Conservation (phyloP, 2,113 vertebrate species). For the Cololabis saira region DNA sequence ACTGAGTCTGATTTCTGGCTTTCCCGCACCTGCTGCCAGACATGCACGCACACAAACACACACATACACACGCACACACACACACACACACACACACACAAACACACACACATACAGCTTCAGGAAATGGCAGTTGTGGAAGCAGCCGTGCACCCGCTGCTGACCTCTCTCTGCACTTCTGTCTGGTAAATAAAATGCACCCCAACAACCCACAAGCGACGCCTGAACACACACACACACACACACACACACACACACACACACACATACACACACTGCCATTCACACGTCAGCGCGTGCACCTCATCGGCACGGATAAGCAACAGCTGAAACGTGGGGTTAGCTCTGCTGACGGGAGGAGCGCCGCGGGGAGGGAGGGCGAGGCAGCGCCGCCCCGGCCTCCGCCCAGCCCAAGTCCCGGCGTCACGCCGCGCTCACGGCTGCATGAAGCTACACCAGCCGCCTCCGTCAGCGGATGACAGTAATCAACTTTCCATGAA, state of each 20-base stretch:
- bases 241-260: slow-evolving; percentile 18
- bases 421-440: no score
- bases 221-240: slow-evolving; percentile 40
- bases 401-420: neutral
- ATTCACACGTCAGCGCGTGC: slow-evolving; percentile 36
- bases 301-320: slow-evolving; percentile 54
- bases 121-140: slow-evolving; percentile 44
- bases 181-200: slow-evolving; percentile 68
- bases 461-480: no score
- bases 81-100: neutral
- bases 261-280: no score
- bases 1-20: slow-evolving; percentile 48
- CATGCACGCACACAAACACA: neutral
- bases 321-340: slow-evolving; percentile 42
- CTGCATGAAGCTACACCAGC: no score
- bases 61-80: neutral
- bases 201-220: slow-evolving; percentile 57
- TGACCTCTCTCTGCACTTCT: slow-evolving; percentile 67
- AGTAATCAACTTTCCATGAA: no score
- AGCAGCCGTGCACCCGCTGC: slow-evolving; percentile 21
- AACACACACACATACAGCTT: slow-evolving; percentile 43
- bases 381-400: neutral
- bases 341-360: slow-evolving; percentile 14
- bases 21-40: slow-evolving; percentile 37
- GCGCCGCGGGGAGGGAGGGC: neutral